These are phyloP conservation scores for Schizotus pectinicornis DNA, from an alignment of 2,888 invertebrate species.

Conservation along the genomic window DNA sequence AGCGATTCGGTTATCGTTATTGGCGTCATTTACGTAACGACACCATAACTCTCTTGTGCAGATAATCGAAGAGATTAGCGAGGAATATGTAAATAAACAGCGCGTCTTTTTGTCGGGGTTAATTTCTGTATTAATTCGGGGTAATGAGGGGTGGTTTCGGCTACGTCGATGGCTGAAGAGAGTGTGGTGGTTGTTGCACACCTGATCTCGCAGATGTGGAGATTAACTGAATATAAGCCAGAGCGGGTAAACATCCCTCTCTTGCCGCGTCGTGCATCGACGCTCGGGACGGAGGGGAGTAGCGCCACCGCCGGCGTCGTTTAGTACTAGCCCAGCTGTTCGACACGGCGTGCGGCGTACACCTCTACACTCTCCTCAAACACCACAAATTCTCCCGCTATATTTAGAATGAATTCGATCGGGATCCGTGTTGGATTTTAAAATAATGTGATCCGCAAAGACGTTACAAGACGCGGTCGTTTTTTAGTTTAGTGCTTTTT, in stretches of 20 bases:
- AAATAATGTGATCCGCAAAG: slow-evolving; percentile 34
- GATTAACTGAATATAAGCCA: slow-evolving; percentile 26
- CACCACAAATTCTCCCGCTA: slow-evolving; percentile 36
- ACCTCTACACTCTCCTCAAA: slow-evolving; percentile 28
- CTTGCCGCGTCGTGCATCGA: slow-evolving; percentile 35
- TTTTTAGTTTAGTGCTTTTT: slow-evolving; percentile 4
- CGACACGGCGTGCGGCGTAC: slow-evolving; percentile 44
- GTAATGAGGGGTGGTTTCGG: background rate
- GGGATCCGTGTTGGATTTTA: slow-evolving; percentile 14
- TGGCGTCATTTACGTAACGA: too few relatives aligned
- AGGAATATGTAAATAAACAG: too few relatives aligned
- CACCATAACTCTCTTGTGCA: too few relatives aligned
- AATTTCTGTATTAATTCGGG: background rate
- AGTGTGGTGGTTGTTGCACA: slow-evolving; percentile 11
- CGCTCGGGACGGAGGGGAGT: slow-evolving; percentile 59
- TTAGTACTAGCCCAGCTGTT: slow-evolving; percentile 51
- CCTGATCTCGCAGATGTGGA: slow-evolving; percentile 26
- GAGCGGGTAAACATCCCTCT: slow-evolving; percentile 36
- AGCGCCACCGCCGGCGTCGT: slow-evolving; percentile 52
- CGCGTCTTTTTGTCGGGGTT: too few relatives aligned
- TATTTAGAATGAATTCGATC: slow-evolving; percentile 34
- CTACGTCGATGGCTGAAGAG: background rate
- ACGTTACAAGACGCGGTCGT: slow-evolving; percentile 2
- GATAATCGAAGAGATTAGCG: too few relatives aligned
- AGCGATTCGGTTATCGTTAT: too few relatives aligned